Evolutionary conservation across 2,113 vertebrate species (phyloP), one percentile per base, ranked within the genome.

Genomic region (Amblyopsis rosae): DNA sequence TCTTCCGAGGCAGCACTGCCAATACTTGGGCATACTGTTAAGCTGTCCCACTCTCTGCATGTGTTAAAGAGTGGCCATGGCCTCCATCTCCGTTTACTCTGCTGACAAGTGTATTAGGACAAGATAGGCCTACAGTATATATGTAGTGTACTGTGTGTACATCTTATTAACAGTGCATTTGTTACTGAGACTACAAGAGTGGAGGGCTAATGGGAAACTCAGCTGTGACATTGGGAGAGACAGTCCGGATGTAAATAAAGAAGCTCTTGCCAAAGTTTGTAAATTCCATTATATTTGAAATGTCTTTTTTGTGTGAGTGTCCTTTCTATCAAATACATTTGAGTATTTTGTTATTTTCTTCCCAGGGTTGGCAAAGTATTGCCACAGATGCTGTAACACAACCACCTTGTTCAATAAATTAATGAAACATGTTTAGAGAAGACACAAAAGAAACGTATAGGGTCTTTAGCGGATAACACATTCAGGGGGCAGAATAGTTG

Each of bases 241-340:
- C 90, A 82, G 86, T 79, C 82, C 89, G 90, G 90, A 91, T 93
- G 91, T 93, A 92, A 93, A 93, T 93, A 92, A 93, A 92, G 82
- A 91, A 93, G 91, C 90, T 83, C 89, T 93, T 92, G 92, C 93
- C 93, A 93, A 93, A 93, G 92, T 93, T 93, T 93, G 91, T 90
- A 88, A 92, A 92, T 89, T 85, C 75, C 87, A 90, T 60, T 19
- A 67, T 6, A 65, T 87, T 75, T 80, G 1, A 65, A 45, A 77
- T 67, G 64, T 89, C 58, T 78, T 82, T 60, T 63, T 71, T 79
- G 69, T 61, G 4, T 15, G 13, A 17, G 6, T 19, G 5, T 5
- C 12, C 13, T 8, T 45, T 11, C 45, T 11, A 32, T 26, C 16
- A 32, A 19, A 26, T 65, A 45, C 13, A 6, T n/a, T 55, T 12